Base-by-base conservation (phyloP, 2,888 invertebrate species). In the Hyles lineata region DNA sequence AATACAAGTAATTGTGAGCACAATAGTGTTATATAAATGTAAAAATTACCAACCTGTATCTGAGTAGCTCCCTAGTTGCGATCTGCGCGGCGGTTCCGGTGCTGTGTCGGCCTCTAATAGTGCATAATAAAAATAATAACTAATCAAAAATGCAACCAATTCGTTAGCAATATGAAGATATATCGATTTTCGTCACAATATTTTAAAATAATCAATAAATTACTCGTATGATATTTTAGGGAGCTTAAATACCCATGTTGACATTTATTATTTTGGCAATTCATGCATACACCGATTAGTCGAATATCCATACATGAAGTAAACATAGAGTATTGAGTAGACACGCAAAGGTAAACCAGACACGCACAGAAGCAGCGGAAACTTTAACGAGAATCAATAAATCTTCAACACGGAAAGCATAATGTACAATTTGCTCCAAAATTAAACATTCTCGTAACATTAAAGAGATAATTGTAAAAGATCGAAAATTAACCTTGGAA, bases 401-500 rank as follows among this genome's bases (percentile, higher is more conserved):
- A 84, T 86, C 85, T 86, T 87, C 82, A 80, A 82, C 75, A 76
- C 81, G 77, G 77, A 83, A 85, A 81, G 76, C 79, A 82, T 76
- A 77, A 77, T 78, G 77, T 82, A 85, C 80, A 85, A 83, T 80
- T 87, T 84, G 82, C 92, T 93, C 93, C 94, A 93, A 92, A 90
- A 90, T 88, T 89, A 90, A 92, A 89, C 88, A 82, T 78, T 74
- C 74, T 74, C 5, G 23, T 19, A 74, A 87, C 79, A 75, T 76
- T 72, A 78, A 76, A 75, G 77, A n/a, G 43, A 43, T 67, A 21
- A 62, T 71, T 35, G 52, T 70, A 72, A 63, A 80, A 84, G 84
- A 82, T 80, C 75, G 80, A 77, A 84, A 85, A 92, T 85, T 92
- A 96, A 97, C 97, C 96, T 97, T 97, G 95, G 88, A 96, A 96